A percentile compares a stretch with the other conserved stretches of the same genome.
Conservation (phyloP, 2,888 invertebrate genomes). For the Drosophila robusta region DNA sequence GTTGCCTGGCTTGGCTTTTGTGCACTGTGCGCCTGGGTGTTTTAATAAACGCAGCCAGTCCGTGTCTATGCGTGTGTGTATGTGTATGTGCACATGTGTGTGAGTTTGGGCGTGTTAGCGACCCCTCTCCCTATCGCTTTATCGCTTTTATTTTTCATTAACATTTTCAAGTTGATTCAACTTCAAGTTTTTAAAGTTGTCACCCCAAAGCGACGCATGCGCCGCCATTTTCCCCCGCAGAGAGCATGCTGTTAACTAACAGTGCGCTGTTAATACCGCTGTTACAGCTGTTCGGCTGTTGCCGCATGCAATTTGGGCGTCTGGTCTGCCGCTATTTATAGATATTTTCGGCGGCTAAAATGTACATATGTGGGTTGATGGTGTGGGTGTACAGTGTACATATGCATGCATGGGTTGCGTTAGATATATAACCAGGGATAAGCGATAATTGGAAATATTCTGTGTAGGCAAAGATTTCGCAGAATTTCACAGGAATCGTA, state of each 20-base stretch:
- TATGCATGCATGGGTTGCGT: background rate
- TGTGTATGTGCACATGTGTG: slow-evolving; percentile 6
- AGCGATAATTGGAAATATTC: background rate
- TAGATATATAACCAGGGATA: slow-evolving; percentile 18
- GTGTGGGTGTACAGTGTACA: background rate
- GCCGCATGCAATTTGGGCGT: slow-evolving; percentile 44
- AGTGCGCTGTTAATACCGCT: slow-evolving; percentile 24
- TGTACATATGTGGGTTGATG: background rate
- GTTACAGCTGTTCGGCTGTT: slow-evolving; percentile 26
- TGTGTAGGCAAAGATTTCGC: background rate
- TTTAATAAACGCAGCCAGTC: slow-evolving; percentile 68
- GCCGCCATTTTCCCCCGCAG: slow-evolving; percentile 34
- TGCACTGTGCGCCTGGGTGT: slow-evolving; percentile 63
- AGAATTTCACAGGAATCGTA: background rate
- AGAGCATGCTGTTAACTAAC: slow-evolving; percentile 39
- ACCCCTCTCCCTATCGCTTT: slow-evolving; percentile 58
- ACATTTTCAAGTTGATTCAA: slow-evolving; percentile 70
- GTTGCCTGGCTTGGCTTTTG: slow-evolving; percentile 53
- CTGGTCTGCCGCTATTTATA: slow-evolving; percentile 55
- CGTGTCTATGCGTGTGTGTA: slow-evolving; percentile 23
- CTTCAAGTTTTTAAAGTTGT: slow-evolving; percentile 49
- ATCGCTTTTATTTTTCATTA: slow-evolving; percentile 68
- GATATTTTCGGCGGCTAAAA: slow-evolving; percentile 43
- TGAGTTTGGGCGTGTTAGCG: slow-evolving; percentile 27
- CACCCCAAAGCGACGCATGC: slow-evolving; percentile 61